These are phyloP conservation scores for Pantala flavescens DNA, from an alignment of 1,140 invertebrate species.

Conservation along the genomic window DNA sequence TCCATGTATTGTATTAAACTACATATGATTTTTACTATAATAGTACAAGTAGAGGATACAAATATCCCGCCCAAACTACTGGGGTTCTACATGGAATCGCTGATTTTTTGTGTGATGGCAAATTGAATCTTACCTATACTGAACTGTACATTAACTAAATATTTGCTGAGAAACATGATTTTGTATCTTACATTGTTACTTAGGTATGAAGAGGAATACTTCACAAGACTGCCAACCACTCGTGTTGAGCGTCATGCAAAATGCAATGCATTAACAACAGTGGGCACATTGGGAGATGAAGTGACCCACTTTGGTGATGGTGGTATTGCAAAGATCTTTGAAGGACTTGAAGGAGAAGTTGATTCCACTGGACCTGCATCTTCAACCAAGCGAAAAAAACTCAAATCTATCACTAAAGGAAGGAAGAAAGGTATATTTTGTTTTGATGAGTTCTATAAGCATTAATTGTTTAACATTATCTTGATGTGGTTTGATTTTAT, in stretches of 20 bases:
- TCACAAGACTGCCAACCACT: conserved; percentile 74
- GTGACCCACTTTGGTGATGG: conserved; percentile 53
- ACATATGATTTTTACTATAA: too few relatives aligned
- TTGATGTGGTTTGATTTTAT: not conserved
- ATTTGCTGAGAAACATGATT: too few relatives aligned
- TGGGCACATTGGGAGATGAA: conserved; percentile 70
- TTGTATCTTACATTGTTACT: too few relatives aligned
- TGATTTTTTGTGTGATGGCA: too few relatives aligned
- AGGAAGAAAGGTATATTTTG: conserved; percentile 11
- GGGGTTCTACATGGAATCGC: too few relatives aligned
- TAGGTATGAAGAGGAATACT: conserved; percentile 83
- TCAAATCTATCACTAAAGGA: not conserved
- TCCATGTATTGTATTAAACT: too few relatives aligned
- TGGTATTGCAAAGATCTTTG: not conserved
- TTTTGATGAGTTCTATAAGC: not conserved
- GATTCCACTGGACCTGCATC: not conserved
- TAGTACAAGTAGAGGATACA: too few relatives aligned
- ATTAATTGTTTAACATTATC: not conserved
- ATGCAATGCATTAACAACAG: conserved; percentile 57
- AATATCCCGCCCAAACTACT: too few relatives aligned
- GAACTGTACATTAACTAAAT: too few relatives aligned
- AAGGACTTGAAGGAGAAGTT: not conserved
- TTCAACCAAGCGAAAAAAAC: not conserved
- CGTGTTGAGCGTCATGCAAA: conserved; percentile 76
- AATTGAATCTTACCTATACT: too few relatives aligned